Percentiles rank a stretch among this genome's conserved stretches.
Conservation (phyloP, 2,113 vertebrate genomes). For the Fregetta grallaria region DNA sequence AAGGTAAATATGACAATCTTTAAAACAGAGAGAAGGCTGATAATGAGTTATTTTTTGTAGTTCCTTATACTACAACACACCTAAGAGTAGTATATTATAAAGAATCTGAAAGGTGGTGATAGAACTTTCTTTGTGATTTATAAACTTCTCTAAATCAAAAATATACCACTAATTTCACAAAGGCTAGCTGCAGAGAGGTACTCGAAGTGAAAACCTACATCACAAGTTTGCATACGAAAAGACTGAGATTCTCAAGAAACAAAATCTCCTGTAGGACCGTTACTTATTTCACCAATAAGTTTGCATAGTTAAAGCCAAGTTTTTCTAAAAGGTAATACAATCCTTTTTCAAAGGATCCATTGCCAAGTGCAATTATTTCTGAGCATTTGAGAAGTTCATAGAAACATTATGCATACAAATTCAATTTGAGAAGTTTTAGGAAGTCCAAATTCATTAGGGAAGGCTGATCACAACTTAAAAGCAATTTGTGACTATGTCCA, state of each 20-base stretch:
- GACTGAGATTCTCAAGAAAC: conserved; percentile 65
- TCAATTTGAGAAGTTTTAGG: conserved; percentile 41
- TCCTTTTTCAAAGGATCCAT: conserved; percentile 73
- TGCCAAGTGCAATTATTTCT: conserved; percentile 73
- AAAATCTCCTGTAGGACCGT: conserved; percentile 68
- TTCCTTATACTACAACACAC: neutral
- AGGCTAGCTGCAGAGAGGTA: neutral
- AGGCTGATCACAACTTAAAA: conserved; percentile 59
- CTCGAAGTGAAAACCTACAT: conserved; percentile 4
- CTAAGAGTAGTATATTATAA: neutral
- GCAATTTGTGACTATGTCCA: conserved; percentile 64
- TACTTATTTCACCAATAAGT: conserved; percentile 67
- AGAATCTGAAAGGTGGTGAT: neutral
- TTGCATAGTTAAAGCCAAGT: conserved; percentile 68
- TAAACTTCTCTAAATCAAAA: neutral
- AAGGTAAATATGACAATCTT: neutral
- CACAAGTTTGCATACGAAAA: conserved; percentile 42
- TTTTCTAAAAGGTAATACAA: conserved; percentile 78
- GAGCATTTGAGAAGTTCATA: conserved; percentile 61
- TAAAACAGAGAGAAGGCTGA: neutral
- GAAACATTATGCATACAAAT: conserved; percentile 36
- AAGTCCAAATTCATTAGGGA: conserved; percentile 46
- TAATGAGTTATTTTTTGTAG: neutral
- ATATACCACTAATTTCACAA: neutral
- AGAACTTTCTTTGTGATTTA: neutral